Base-by-base conservation (phyloP, 2,797 vertebrate species). In the Tapirus indicus region DNA sequence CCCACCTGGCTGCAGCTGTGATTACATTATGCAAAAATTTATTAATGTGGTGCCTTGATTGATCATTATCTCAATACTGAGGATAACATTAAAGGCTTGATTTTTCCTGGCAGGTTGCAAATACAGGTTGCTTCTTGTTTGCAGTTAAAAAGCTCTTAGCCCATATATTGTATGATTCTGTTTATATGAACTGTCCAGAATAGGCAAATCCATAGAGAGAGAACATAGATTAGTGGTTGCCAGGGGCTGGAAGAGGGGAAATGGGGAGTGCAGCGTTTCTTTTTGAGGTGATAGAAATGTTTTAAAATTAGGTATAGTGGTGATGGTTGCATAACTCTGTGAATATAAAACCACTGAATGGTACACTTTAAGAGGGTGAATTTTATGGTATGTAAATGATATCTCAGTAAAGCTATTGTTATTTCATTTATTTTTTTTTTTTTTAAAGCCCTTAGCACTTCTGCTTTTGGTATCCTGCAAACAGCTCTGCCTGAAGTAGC, bases 31-130 rank as follows among this genome's bases (percentile, higher is more conserved):
- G 71, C 94, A 97, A 10, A 90, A 66, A 85, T 90, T 41, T 94
- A 95, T 96, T 97, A 96, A 96, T 93, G 35, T 68, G 79, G 56
- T 32, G 0, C 82, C 80, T 78, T 94, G 66, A 96, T 89, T 92
- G 96, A 87, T 93, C 68, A 92, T 85, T 95, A 90, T 95, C 75
- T 94, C 96, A 97, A 96, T 94, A 92, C 87, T 35, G 41, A 94
- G 58, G 86, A 62, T 90, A 82, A 74, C 47, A 78, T 83, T 75
- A 92, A 68, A 96, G 69, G 56, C 75, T 93, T 88, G 82, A 72
- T 92, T 91, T 89, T 71, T 35, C 29, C 83, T n/a, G 32, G 84
- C 72, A 94, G 9, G 77, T 74, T 85, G 83, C 94, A 84, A 44
- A 89, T 75, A 71, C 87, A 97, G 58, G 80, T 79, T 87, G 56